Evolutionary conservation across 2,888 invertebrate genomes (phyloP), one percentile per base, ranked within the genome.

Genomic region (Melanotus villosus): DNA sequence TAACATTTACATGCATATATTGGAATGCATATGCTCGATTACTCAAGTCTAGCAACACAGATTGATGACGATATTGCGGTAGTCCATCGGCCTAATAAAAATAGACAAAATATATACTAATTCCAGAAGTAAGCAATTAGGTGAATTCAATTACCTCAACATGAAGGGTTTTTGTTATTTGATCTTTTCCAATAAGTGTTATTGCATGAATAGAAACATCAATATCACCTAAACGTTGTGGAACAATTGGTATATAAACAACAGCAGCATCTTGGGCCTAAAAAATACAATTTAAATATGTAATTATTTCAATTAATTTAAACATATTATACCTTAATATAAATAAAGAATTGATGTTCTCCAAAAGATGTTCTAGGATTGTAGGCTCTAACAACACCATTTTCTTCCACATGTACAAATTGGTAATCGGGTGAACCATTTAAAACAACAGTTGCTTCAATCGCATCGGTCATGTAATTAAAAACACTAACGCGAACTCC

Each of bases 341-440:
- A 97, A 77, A 97, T 90, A 84, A 98, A 94, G 86, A 97, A 97
- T 84, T 98, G 97, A 86, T 97, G 96, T 84, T 98, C 97, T 68
- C 97, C 97, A 82, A 90, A 93, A 1, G 96, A 94, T 1, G 96
- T 96, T 71, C 94, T 89, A 0, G 98, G 97, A 84, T 92, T 93
- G 85, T 97, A 98, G 0, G 97, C 94, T 0, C 92, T 89, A 57
- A 94, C 94, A 64, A 94, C 91, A 59, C 96, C 96, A 78, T 94
- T 90, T 78, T 93, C 91, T 83, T 96, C 96, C 5, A 97, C 96
- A 79, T 97, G 96, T 23, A 96, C 93, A 80, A 95, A 96, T 85
- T 95, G 93, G 84, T 97, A 97, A 82, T 96, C 92, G 0, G 89
- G 89, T 14, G 96, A 96, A 54, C 92, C 92, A 52, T 91, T 89